Evolutionary conservation across 2,797 vertebrate species (phyloP).

Genomic region (Thunnus albacares): DNA sequence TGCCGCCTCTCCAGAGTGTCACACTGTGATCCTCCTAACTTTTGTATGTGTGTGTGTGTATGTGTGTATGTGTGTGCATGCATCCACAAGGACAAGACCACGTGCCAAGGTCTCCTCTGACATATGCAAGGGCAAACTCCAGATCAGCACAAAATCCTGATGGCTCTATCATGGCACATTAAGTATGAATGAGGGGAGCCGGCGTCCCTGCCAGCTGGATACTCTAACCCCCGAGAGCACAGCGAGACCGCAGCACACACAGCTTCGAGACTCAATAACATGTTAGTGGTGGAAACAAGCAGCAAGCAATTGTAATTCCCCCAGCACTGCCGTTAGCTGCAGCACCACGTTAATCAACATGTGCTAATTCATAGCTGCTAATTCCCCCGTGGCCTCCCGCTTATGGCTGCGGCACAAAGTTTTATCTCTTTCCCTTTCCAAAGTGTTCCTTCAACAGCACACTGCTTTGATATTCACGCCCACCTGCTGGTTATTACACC

Average conservation of each 20-base stretch:
- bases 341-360: constrained; percentile 41
- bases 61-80: neutral
- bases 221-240: constrained; percentile 21
- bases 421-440: constrained; percentile 18
- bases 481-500: constrained; percentile 40
- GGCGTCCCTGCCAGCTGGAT: constrained; percentile 16
- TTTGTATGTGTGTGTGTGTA: neutral
- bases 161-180: constrained; percentile 71
- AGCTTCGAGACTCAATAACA: constrained; percentile 18
- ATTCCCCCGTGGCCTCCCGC: constrained; percentile 18
- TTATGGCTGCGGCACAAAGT: constrained; percentile 15
- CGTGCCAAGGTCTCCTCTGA: constrained; percentile 47
- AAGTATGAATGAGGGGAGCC: constrained; percentile 54
- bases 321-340: neutral
- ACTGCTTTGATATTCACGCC: constrained; percentile 9
- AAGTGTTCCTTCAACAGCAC: constrained; percentile 19
- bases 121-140: constrained; percentile 53
- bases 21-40: constrained; percentile 8
- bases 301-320: constrained; percentile 13
- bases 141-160: constrained; percentile 61
- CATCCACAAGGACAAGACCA: constrained; percentile 14
- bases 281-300: constrained; percentile 9
- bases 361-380: constrained; percentile 47
- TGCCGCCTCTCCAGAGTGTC: constrained; percentile 2
- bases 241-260: neutral